Percentiles rank a stretch among this genome's conserved stretches.
These are phyloP conservation scores for Steatocranus sp. DNA, from an alignment of 2,797 vertebrate species.

Conservation along the genomic window DNA sequence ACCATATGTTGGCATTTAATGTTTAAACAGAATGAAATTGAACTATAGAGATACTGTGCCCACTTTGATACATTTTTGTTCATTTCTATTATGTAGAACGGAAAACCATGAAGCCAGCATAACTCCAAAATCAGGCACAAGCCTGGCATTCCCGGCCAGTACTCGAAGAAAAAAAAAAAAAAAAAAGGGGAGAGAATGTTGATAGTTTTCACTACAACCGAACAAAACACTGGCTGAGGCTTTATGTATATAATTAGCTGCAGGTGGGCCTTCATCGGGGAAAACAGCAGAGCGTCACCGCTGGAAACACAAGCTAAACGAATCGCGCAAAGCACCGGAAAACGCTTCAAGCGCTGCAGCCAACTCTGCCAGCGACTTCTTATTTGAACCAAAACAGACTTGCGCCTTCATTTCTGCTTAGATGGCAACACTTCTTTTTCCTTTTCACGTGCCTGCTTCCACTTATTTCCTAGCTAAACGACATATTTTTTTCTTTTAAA, in stretches of 20 bases:
- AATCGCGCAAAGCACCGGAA: neutral
- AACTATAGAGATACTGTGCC: neutral
- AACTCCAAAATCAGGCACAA: neutral
- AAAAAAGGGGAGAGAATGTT: accelerated
- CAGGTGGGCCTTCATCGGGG: neutral
- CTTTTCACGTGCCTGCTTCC: no score
- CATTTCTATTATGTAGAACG: neutral
- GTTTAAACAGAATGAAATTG: neutral
- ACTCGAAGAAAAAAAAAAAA: neutral
- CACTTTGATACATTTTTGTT: neutral
- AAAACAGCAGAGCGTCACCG: neutral
- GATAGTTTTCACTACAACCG: accelerated
- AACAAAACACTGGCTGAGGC: neutral
- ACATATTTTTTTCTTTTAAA: accelerated
- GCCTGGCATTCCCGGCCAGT: neutral
- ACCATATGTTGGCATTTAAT: neutral
- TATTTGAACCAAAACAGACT: accelerated
- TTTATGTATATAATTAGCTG: neutral
- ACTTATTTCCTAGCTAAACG: neutral
- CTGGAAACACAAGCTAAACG: neutral
- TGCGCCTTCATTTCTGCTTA: neutral
- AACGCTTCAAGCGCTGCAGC: neutral
- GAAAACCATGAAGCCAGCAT: neutral
- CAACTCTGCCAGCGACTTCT: neutral
- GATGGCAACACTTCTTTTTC: neutral